Percentiles rank a stretch among this genome's conserved stretches.
These are phyloP conservation scores for Limosa lapponica DNA, from an alignment of 2,797 vertebrate species.

Conservation along the genomic window DNA sequence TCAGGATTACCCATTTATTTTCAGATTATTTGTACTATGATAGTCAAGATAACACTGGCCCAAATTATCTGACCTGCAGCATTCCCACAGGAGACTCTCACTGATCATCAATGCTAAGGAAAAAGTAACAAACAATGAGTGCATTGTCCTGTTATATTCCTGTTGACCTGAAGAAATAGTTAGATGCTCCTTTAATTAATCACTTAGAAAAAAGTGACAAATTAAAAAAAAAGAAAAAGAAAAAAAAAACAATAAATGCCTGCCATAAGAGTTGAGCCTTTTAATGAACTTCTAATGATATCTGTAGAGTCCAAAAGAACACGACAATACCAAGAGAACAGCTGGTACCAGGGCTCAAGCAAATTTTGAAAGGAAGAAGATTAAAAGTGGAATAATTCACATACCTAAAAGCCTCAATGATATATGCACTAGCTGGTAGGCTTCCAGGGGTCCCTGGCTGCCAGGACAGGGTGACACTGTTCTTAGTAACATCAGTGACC, in stretches of 20 bases:
- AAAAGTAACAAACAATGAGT: not conserved
- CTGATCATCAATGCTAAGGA: not conserved
- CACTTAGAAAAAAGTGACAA: not conserved
- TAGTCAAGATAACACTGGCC: not conserved
- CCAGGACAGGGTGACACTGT: constrained; percentile 97
- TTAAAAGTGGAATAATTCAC: constrained; percentile 13
- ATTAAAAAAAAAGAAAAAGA: not conserved
- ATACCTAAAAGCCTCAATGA: constrained; percentile 98
- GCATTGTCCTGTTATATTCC: not conserved
- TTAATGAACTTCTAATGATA: constrained; percentile 9
- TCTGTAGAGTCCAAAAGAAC: not conserved
- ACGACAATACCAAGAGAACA: not conserved
- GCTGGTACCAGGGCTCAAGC: not conserved
- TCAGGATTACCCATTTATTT: not conserved
- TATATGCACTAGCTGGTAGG: constrained; percentile 88
- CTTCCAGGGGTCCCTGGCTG: constrained; percentile 87
- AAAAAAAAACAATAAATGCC: not conserved
- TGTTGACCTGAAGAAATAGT: not conserved
- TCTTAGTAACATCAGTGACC: constrained; percentile 97
- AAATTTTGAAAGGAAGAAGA: constrained; percentile 21
- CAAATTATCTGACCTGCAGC: not conserved
- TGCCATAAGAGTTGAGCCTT: not conserved
- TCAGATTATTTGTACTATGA: not conserved
- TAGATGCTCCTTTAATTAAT: constrained; percentile 6
- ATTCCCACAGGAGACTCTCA: not conserved